Base-by-base conservation (phyloP, 2,113 vertebrate species). In the Melanerpes formicivorus region DNA sequence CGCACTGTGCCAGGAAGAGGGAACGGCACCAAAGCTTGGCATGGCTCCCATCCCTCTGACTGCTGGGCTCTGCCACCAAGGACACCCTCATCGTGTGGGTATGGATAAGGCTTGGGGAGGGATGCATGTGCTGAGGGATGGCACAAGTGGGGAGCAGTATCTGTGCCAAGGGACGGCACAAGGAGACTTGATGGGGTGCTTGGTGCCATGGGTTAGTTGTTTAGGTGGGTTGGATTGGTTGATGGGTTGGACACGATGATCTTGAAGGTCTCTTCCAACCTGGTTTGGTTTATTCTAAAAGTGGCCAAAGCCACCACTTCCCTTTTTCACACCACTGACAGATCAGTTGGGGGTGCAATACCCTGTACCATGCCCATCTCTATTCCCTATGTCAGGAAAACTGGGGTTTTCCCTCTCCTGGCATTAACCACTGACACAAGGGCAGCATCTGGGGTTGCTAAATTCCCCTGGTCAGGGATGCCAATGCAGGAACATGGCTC, bases 351-450 rank as follows among this genome's bases (percentile, higher is more conserved):
- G 4, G 1, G 14, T 0, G 30, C 44, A 21, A 2, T 6, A 9
- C 2, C 10, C n/a, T 6, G 2, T 9, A 4, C 0, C 2, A n/a
- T 2, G 4, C 63, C 59, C 2, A 1, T 1, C 8, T 27, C 52
- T 5, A 0, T 16, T 25, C 62, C 21, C 11, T 9, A 8, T 26
- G 63, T 56, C 18, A 0, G 0, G 48, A 5, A 6, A 3, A 10
- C 3, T 0, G 27, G 27, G 34, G 63, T 3, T 11, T 19, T 37
- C 19, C 44, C 62, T 32, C 11, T 32, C 37, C 65, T 6, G 65
- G 48, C 74, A 5, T 7, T 2, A 37, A 8, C 44, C 29, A 23
- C n/a, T 0, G 1, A 69, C 22, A 42, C 9, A 2, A 34, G 22
- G 14, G 18, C 56, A 19, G 40, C 4, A 3, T 19, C 54, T 0